Conservation (phyloP, 2,888 invertebrate species). For the Nephrotoma flavescens region DNA sequence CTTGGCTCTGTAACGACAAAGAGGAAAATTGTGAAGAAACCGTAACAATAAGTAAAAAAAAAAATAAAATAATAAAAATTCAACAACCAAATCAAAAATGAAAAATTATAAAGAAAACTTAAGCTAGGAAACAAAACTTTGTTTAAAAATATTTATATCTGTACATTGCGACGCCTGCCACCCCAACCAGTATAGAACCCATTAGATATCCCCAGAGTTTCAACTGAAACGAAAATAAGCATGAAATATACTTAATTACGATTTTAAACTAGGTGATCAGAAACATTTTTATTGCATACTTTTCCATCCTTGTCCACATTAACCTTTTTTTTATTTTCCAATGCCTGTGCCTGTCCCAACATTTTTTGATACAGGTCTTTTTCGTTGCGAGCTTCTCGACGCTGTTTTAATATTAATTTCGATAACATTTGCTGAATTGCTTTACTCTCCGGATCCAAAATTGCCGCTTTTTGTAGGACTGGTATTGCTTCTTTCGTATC, state of each 20-base stretch:
- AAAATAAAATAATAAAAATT: background rate
- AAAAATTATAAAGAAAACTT: background rate
- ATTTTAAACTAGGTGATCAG: background rate
- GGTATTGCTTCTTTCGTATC: slow-evolving; percentile 55
- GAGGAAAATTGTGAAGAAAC: background rate
- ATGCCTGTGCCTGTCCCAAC: slow-evolving; percentile 37
- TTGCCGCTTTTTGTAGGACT: slow-evolving; percentile 45
- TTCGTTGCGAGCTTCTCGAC: slow-evolving; percentile 42
- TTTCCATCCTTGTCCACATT: slow-evolving; percentile 20
- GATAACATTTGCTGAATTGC: slow-evolving; percentile 42
- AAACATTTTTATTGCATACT: background rate
- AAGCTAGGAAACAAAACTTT: background rate
- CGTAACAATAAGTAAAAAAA: background rate
- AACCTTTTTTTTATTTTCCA: slow-evolving; percentile 25
- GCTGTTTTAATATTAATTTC: slow-evolving; percentile 38
- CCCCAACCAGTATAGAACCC: slow-evolving; percentile 57
- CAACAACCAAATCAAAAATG: background rate
- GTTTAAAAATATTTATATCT: slow-evolving; percentile 42
- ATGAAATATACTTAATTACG: background rate
- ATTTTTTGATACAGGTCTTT: slow-evolving; percentile 54
- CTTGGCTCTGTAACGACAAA: background rate
- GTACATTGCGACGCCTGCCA: slow-evolving; percentile 58
- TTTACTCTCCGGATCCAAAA: slow-evolving; percentile 48
- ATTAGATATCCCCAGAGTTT: slow-evolving; percentile 31
- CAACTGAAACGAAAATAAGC: slow-evolving; percentile 19